Conservation (phyloP, 2,113 vertebrate genomes). For the Sula dactylatra region DNA sequence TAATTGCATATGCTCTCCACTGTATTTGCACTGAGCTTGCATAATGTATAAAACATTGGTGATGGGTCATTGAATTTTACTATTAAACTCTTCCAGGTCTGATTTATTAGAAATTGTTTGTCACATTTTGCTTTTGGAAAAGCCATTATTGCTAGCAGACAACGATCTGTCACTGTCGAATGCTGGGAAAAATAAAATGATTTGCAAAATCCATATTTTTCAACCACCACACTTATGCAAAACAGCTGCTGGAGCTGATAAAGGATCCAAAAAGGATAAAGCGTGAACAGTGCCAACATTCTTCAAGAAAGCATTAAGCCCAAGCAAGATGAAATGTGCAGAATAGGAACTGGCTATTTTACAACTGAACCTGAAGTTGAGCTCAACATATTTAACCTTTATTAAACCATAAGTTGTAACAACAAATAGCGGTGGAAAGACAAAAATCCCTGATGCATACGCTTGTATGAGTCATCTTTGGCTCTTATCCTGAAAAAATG, state of each 20-base stretch:
- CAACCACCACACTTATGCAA: constrained; percentile 31
- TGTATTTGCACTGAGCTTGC: constrained; percentile 6
- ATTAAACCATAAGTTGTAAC: background rate
- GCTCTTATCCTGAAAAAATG: background rate
- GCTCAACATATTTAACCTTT: constrained; percentile 39
- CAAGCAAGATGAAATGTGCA: background rate
- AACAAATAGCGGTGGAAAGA: background rate
- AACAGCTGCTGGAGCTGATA: constrained; percentile 57
- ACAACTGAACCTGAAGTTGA: background rate
- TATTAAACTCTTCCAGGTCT: constrained; percentile 53
- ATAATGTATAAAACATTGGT: constrained; percentile 49
- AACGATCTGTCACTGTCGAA: constrained; percentile 27
- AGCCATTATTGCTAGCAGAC: constrained; percentile 54
- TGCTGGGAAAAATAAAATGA: constrained; percentile 14
- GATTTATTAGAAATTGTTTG: constrained; percentile 68
- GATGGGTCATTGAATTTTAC: constrained; percentile 63
- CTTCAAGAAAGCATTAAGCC: constrained; percentile 17
- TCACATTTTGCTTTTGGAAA: constrained; percentile 54
- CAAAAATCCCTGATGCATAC: background rate
- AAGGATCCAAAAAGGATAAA: constrained; percentile 19
- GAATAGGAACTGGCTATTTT: background rate
- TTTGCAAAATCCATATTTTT: constrained; percentile 41
- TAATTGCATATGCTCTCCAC: constrained; percentile 54
- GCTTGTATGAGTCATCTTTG: constrained; percentile 4
- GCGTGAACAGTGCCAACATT: background rate